A percentile compares a stretch with the other conserved stretches of the same genome.
Conservation (phyloP, 2,797 vertebrate species). For the Avahi laniger region DNA sequence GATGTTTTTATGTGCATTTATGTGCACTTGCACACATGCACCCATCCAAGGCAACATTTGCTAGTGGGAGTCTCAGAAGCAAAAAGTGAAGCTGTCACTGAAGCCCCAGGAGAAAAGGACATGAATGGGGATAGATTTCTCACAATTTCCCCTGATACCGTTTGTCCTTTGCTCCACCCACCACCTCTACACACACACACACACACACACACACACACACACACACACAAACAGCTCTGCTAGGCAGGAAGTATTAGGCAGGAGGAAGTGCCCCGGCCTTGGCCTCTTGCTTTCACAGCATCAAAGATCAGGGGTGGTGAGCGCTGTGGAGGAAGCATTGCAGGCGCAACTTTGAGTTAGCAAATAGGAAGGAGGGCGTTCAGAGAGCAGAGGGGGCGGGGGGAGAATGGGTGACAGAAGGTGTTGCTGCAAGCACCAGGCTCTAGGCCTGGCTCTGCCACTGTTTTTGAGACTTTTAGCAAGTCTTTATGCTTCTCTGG, state of each 20-base stretch:
- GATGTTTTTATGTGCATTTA: neutral
- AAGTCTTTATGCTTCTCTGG: neutral
- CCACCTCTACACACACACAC: neutral
- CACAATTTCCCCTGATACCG: neutral
- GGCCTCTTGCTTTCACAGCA: neutral
- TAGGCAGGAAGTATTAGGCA: neutral
- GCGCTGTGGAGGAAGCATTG: neutral
- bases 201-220: neutral
- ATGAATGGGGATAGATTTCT: neutral
- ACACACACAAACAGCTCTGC: neutral
- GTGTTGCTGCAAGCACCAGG: neutral
- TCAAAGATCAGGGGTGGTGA: neutral
- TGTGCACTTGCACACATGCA: too few species aligned
- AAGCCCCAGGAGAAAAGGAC: neutral
- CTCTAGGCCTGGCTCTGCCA: neutral
- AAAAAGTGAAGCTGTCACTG: neutral
- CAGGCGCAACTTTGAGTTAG: neutral
- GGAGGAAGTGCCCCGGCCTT: slow-evolving; percentile 11
- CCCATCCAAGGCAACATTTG: neutral
- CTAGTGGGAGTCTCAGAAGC: neutral
- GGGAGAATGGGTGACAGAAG: neutral
- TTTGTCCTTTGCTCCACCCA: neutral
- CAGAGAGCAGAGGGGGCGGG: neutral
- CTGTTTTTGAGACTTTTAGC: neutral
- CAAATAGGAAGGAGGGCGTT: neutral